Evolutionary conservation across 2,797 vertebrate genomes (phyloP), one percentile per base, ranked within the genome.

Genomic region (Saxicola maurus): DNA sequence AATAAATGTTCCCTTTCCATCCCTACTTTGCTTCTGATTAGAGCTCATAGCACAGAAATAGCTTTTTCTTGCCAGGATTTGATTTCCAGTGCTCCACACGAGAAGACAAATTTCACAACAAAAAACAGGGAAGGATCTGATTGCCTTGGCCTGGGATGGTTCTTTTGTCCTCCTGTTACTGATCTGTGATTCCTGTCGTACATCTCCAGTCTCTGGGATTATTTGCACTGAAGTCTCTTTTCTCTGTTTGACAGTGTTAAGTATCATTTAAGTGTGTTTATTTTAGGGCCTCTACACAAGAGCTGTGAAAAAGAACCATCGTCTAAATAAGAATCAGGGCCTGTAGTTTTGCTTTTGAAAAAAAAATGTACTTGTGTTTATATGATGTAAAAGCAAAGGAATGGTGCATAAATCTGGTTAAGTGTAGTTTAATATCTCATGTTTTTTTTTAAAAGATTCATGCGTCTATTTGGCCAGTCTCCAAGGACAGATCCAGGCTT

Each of bases 231-330:
- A 77, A 86, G 56, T 87, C 33, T 66, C 67, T 90, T 76, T 65
- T 49, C 65, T 87, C 1, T 92, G 72, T 94, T 95, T 89, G 85
- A 89, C 87, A 91, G 7, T 61, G 82, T 65, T 92, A 94, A 94
- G 93, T 94, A 59, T 65, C 40, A 19, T 55, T 85, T 82, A 91
- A 95, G 84, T 89, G 65, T 94, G 86, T 94, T 95, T 94, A 85
- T 86, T 90, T 87, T 82, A 90, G 89, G 40, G 45, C 30, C 37
- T 75, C n/a, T 68, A 9, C 37, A 45, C 21, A 65, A 93, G 88
- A 90, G 46, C 82, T 87, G 48, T 85, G 66, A 62, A 88, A 42
- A 80, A 77, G 27, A n/a, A 6, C 19, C 31, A 73, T 35, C 53
- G 2, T 78, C 64, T 87, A 91, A 90, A 79, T 72, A 87, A 87